Conservation (phyloP, 1,140 invertebrate genomes). For the Temnothorax longispinosus region DNA sequence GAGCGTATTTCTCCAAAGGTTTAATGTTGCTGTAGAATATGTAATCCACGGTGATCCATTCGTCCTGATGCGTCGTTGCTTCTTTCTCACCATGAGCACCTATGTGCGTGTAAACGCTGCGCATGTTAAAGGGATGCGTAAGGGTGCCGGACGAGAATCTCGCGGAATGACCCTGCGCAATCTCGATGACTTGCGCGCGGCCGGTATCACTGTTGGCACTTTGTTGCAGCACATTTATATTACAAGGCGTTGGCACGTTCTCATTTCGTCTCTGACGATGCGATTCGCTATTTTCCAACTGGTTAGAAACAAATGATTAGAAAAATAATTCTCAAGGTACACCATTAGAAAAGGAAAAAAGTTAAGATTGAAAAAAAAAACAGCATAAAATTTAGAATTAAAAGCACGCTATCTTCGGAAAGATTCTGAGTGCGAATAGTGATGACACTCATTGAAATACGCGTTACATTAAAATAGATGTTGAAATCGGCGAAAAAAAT, state of each 20-base stretch:
- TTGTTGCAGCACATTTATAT: conserved; percentile 22
- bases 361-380: not conserved
- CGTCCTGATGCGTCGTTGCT: conserved; percentile 90
- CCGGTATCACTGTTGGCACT: conserved; percentile 62
- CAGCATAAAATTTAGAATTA: not conserved
- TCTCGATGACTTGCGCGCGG: conserved; percentile 76
- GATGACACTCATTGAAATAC: too few relatives aligned
- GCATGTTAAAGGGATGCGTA: conserved; percentile 86
- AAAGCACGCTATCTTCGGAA: not conserved
- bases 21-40: conserved; percentile 90
- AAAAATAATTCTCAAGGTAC: not conserved
- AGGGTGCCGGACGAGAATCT: conserved; percentile 85
- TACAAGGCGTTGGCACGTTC: not conserved
- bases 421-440: too few relatives aligned
- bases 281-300: conserved; percentile 74
- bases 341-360: not conserved
- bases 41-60: conserved; percentile 94
- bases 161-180: conserved; percentile 73
- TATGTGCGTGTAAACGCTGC: conserved; percentile 86
- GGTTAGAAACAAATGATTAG: not conserved
- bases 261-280: not conserved
- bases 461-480: not conserved
- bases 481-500: not conserved
- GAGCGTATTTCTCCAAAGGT: conserved; percentile 87
- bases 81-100: conserved; percentile 83